Evolutionary conservation across 2,797 vertebrate species (phyloP).

Genomic region (Cynodonichthys magdalenae): DNA sequence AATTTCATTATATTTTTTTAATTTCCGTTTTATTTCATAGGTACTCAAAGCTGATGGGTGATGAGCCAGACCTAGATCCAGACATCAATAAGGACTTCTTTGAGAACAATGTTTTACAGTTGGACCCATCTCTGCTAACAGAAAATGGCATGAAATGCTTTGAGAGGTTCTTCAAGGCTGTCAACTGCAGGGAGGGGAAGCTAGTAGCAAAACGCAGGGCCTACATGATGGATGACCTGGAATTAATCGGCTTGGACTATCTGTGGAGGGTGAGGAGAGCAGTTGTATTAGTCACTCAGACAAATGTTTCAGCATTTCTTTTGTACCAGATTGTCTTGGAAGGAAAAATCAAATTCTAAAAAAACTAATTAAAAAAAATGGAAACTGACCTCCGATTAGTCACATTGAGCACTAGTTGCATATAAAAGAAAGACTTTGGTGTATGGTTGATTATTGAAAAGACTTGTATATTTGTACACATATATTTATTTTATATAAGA

Average conservation of each 20-base stretch:
- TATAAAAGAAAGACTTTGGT: not conserved
- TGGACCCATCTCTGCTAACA: slow-evolving; percentile 97
- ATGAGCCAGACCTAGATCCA: slow-evolving; percentile 98
- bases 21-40: slow-evolving; percentile 37
- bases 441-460: not conserved
- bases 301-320: slow-evolving; percentile 11
- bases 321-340: not conserved
- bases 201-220: slow-evolving; percentile 97
- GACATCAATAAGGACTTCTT: slow-evolving; percentile 99
- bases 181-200: slow-evolving; percentile 99
- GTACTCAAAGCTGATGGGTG: slow-evolving; percentile 99
- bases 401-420: not conserved
- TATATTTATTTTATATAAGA: no score
- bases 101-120: slow-evolving; percentile 98
- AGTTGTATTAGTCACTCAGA: slow-evolving; percentile 8
- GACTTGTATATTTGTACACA: not conserved
- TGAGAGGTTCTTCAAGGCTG: slow-evolving; percentile 99
- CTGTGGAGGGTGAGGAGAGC: slow-evolving; percentile 93
- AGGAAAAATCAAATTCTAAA: not conserved
- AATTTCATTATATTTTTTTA: not conserved
- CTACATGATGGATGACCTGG: slow-evolving; percentile 99
- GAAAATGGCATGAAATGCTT: slow-evolving; percentile 99
- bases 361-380: not conserved
- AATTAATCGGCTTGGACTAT: slow-evolving; percentile 98
- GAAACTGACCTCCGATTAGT: slow-evolving; percentile 4